Conservation (phyloP, 1,140 invertebrate genomes). For the Coenobita brevimanus region DNA sequence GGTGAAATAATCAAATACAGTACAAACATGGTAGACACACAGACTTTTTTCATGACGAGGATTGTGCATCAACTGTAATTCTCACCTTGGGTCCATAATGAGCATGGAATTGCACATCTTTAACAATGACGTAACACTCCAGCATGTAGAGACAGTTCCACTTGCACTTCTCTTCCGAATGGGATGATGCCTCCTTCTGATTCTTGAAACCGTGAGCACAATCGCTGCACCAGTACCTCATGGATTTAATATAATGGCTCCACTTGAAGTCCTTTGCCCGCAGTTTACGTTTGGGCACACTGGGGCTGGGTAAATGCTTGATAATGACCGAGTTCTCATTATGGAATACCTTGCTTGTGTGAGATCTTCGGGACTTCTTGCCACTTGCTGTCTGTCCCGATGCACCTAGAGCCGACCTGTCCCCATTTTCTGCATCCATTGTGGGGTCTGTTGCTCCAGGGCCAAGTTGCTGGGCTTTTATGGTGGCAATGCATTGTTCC, state of each 20-base stretch:
- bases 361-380: conserved; percentile 53
- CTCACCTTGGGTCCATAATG: conserved; percentile 68
- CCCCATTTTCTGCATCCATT: conserved; percentile 43
- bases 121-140: conserved; percentile 68
- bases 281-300: conserved; percentile 58
- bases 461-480: conserved; percentile 60
- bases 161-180: conserved; percentile 67
- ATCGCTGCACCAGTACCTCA: conserved; percentile 69
- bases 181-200: conserved; percentile 61
- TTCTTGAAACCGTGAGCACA: conserved; percentile 69
- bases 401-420: conserved; percentile 34
- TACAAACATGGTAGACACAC: no score
- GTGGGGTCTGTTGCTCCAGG: conserved; percentile 16
- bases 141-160: conserved; percentile 69
- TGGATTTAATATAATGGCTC: conserved; percentile 70
- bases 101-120: conserved; percentile 62
- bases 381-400: conserved; percentile 33
- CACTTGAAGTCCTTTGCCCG: conserved; percentile 69
- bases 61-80: no score
- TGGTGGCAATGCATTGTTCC: conserved; percentile 67
- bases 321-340: conserved; percentile 69
- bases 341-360: conserved; percentile 65
- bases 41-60: no score
- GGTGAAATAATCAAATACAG: no score
- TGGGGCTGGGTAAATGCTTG: conserved; percentile 34